A percentile compares a stretch with the other conserved stretches of the same genome.
Evolutionary conservation across 1,140 invertebrate genomes (phyloP).

Genomic region (Scaptomyza hsui): DNA sequence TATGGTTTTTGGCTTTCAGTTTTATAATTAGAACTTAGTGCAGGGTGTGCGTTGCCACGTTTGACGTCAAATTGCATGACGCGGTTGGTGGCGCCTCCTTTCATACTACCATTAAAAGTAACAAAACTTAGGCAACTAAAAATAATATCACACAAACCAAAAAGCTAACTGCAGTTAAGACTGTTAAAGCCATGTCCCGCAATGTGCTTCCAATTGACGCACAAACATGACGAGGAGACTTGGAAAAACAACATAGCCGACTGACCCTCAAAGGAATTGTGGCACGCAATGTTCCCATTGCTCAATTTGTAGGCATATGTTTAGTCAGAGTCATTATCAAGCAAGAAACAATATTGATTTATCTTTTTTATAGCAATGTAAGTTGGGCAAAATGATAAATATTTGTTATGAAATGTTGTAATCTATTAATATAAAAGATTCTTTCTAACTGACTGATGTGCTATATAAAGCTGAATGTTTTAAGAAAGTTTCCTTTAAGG

Average conservation of each 20-base stretch:
- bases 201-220: conserved; percentile 31
- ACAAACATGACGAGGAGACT: conserved; percentile 20
- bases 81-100: background rate
- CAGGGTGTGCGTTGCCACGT: conserved; percentile 36
- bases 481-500: too few species aligned
- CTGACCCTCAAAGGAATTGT: conserved; percentile 6
- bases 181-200: conserved; percentile 20
- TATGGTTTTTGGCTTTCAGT: conserved; percentile 13
- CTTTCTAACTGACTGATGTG: too few species aligned
- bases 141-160: background rate
- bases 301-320: conserved; percentile 12
- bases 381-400: conserved; percentile 3
- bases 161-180: conserved; percentile 28
- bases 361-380: background rate
- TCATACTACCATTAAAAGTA: conserved; percentile 15
- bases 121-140: conserved; percentile 35
- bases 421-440: too few species aligned
- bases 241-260: too few species aligned
- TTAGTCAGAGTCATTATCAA: conserved; percentile 4
- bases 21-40: conserved; percentile 52
- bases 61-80: conserved; percentile 61
- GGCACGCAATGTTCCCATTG: conserved; percentile 38
- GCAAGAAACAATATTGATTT: conserved; percentile 32
- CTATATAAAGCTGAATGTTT: too few species aligned
- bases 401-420: background rate